Conservation (phyloP, 2,113 vertebrate species). For the Platichthys stellatus region DNA sequence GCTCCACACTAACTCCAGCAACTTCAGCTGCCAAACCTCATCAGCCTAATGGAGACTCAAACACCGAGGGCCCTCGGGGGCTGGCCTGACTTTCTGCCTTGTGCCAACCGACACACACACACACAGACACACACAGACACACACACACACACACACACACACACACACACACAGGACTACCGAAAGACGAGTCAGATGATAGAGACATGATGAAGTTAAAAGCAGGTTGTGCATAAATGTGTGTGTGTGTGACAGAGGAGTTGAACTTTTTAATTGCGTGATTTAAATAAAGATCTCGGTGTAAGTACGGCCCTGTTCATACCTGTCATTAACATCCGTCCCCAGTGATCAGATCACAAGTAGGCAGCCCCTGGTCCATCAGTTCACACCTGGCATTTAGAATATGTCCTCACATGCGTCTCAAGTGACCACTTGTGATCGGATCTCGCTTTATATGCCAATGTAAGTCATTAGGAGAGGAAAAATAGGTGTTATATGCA, state of each 20-base stretch:
- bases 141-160: too few relatives aligned
- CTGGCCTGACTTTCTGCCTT: constrained; percentile 54
- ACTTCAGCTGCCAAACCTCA: constrained; percentile 82
- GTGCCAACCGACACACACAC: constrained; percentile 14
- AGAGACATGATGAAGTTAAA: constrained; percentile 34
- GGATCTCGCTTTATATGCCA: not conserved
- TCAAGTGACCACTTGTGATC: not conserved
- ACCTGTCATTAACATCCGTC: not conserved
- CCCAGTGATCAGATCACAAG: not conserved
- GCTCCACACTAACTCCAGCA: constrained; percentile 70
- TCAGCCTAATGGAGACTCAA: constrained; percentile 84
- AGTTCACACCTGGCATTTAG: not conserved
- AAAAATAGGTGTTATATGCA: too few relatives aligned
- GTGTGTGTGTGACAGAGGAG: constrained; percentile 21
- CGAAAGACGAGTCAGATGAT: constrained; percentile 27
- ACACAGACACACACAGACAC: not conserved
- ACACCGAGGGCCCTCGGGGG: constrained; percentile 68
- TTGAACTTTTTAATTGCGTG: constrained; percentile 36
- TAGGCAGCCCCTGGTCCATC: too few relatives aligned
- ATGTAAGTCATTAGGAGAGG: not conserved
- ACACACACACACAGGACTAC: constrained; percentile 9
- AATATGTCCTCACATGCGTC: not conserved
- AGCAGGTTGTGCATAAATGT: constrained; percentile 42
- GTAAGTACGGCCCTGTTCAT: not conserved
- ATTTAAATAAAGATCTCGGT: constrained; percentile 16